Evolutionary conservation across 2,113 vertebrate genomes (phyloP), one percentile per base, ranked within the genome.

Genomic region (Oncorhynchus clarkii): DNA sequence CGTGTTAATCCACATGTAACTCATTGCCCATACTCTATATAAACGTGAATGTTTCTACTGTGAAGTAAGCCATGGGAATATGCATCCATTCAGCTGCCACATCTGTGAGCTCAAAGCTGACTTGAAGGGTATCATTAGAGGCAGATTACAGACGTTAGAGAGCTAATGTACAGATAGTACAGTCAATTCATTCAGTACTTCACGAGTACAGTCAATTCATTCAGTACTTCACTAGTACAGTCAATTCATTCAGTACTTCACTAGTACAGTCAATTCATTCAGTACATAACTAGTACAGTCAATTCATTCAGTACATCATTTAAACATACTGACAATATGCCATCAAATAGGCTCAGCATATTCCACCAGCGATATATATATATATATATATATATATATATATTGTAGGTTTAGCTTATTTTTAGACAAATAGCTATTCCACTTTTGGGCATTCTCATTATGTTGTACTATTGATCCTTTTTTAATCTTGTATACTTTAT

Each of bases 331-430:
- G 59, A n/a, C 45, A 45, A 48, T 31, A 69, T 57, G 34, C 12
- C n/a, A 59, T 49, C 64, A 70, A 67, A 24, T 74, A 66, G n/a
- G 34, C 51, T 4, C n/a, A 82, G 65, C 26, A 7, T 85, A 89
- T 90, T 92, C 89, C 89, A 89, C 71, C 16, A 88, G 69, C 79
- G 27, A 27, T 3, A 27, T 3, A 27, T 27, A 3, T 27, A 27
- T 27, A 27, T 3, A 27, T 27, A 3, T 27, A 27, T 27, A 27
- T 27, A 26, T 26, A 27, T 27, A 27, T 27, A 27, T 27, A 91
- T 89, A 93, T 92, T 92, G 92, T 93, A 90, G 26, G 76, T 34
- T 72, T 48, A 11, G 81, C 59, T 76, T 81, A 31, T 80, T 75
- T 74, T 78, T 82, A 75, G 60, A 71, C 12, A 76, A 64, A 34